A percentile compares a stretch with the other conserved stretches of the same genome.
These are phyloP conservation scores for Criorhina ranunculi DNA, from an alignment of 2,888 invertebrate species.

Conservation along the genomic window DNA sequence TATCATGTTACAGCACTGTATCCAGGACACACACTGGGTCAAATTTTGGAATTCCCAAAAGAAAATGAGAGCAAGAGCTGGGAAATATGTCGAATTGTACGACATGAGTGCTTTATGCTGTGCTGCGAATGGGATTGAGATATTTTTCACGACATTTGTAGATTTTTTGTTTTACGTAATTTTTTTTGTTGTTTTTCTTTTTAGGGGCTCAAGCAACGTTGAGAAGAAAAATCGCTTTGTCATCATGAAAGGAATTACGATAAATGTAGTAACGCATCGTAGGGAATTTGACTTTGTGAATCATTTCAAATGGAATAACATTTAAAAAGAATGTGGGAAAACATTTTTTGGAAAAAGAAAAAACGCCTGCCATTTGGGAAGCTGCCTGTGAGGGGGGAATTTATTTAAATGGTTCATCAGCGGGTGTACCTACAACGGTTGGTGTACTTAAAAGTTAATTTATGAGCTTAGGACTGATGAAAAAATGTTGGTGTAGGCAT, in stretches of 20 bases:
- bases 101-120: conserved; percentile 14
- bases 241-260: conserved; percentile 8
- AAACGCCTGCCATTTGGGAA: too few relatives aligned
- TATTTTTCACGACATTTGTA: conserved; percentile 32
- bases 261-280: background rate
- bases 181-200: background rate
- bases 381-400: too few relatives aligned
- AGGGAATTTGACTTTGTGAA: background rate
- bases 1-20: conserved; percentile 3
- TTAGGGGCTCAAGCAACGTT: background rate
- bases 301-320: background rate
- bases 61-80: background rate
- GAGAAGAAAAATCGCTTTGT: conserved; percentile 4
- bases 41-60: conserved; percentile 16
- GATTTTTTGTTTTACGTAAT: conserved; percentile 26
- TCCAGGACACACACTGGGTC: conserved; percentile 30
- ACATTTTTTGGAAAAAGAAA: too few relatives aligned
- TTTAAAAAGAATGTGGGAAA: too few relatives aligned
- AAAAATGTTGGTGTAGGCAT: too few relatives aligned
- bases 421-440: too few relatives aligned
- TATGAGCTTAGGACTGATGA: too few relatives aligned
- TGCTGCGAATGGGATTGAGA: conserved; percentile 44
- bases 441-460: too few relatives aligned
- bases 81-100: conserved; percentile 15
- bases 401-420: too few relatives aligned